phyloP scores from a whole-genome alignment of 2,113 vertebrate species.

The Spermophilus dauricus region DNA sequence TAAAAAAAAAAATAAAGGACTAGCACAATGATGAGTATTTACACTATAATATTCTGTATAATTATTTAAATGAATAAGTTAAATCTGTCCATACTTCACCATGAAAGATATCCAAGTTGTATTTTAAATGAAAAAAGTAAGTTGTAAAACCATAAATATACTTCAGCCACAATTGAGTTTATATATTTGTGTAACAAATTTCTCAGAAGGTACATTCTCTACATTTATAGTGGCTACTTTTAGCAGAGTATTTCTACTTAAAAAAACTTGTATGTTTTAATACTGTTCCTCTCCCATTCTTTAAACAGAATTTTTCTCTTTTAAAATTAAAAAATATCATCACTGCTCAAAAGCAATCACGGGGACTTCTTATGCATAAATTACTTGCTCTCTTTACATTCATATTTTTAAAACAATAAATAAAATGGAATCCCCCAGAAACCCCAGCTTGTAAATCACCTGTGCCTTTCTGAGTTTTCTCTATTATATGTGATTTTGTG shows the following conservation, averaged over 20 bases:
- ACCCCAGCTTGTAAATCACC: background rate
- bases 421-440: background rate
- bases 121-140: background rate
- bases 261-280: background rate
- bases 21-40: background rate
- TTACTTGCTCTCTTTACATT: background rate
- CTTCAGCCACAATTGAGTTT: background rate
- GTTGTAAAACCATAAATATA: background rate
- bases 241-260: background rate
- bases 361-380: background rate
- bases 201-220: background rate
- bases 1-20: background rate
- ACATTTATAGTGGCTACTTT: background rate
- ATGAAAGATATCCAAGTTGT: background rate
- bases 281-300: background rate
- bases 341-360: background rate
- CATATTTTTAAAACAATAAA: slow-evolving; percentile 12
- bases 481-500: background rate
- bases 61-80: slow-evolving; percentile 6
- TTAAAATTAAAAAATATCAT: background rate
- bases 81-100: background rate
- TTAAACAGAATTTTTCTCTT: background rate
- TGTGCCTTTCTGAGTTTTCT: background rate
- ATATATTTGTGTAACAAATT: background rate
- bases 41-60: background rate